Evolutionary conservation across 2,113 vertebrate species (phyloP).

Genomic region (Dendrocopos noguchii): DNA sequence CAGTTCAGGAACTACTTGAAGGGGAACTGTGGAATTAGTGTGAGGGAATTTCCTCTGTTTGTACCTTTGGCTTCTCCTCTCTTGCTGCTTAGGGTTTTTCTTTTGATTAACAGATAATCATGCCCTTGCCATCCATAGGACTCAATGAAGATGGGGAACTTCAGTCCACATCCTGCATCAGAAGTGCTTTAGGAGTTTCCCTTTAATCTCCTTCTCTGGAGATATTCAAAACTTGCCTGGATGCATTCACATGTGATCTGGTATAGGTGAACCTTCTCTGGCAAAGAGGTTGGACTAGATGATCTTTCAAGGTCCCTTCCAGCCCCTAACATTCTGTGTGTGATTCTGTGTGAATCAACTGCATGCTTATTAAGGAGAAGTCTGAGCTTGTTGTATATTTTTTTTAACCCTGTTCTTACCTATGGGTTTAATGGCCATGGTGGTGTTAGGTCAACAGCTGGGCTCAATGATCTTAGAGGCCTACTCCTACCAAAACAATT

Average conservation of each 20-base stretch:
- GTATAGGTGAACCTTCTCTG: too few species aligned
- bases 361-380: not conserved
- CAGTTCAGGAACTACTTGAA: not conserved
- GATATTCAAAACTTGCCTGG: too few species aligned
- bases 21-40: not conserved
- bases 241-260: too few species aligned
- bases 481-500: too few species aligned
- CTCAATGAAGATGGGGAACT: slow-evolving; percentile 28
- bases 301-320: too few species aligned
- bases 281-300: too few species aligned
- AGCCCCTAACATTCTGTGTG: too few species aligned
- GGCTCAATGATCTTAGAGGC: too few species aligned
- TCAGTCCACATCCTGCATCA: not conserved
- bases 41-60: slow-evolving; percentile 30
- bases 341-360: not conserved
- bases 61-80: not conserved
- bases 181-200: not conserved
- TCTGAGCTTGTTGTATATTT: not conserved
- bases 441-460: too few species aligned
- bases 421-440: too few species aligned
- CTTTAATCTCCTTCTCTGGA: not conserved
- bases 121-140: not conserved
- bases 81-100: not conserved
- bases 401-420: not conserved
- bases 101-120: not conserved